Conservation (phyloP, 2,888 invertebrate genomes). For the Leucozona laternaria region DNA sequence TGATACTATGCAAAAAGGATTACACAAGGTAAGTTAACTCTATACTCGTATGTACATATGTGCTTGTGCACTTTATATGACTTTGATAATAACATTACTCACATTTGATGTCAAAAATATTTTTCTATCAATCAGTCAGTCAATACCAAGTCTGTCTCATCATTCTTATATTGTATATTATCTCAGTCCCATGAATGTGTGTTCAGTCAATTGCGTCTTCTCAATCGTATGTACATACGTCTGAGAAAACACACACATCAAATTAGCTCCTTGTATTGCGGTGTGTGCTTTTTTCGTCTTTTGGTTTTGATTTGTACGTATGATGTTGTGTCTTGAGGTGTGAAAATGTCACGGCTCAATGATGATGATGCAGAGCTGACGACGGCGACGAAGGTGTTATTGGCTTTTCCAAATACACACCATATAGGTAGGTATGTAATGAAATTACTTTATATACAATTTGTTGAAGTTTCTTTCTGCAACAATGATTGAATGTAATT, state of each 20-base stretch:
- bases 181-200: not conserved
- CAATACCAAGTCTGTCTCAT: constrained; percentile 2
- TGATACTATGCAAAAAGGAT: constrained; percentile 98
- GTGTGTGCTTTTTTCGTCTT: constrained; percentile 33
- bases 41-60: no score
- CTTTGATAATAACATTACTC: not conserved
- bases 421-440: constrained; percentile 33
- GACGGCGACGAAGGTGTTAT: constrained; percentile 28
- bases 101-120: constrained; percentile 13
- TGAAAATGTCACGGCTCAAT: constrained; percentile 53
- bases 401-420: constrained; percentile 32
- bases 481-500: constrained; percentile 52
- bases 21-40: constrained; percentile 92
- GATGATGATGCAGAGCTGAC: not conserved
- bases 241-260: constrained; percentile 65
- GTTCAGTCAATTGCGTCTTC: constrained; percentile 42
- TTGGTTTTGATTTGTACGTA: constrained; percentile 58
- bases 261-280: constrained; percentile 46
- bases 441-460: constrained; percentile 51
- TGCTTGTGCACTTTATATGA: no score
- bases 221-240: constrained; percentile 41
- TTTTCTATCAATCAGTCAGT: constrained; percentile 50
- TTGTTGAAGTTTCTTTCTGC: not conserved
- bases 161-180: not conserved
- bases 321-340: constrained; percentile 52